These are phyloP conservation scores for Dinocampus coccinellae DNA, from an alignment of 2,888 invertebrate genomes.

Conservation along the genomic window DNA sequence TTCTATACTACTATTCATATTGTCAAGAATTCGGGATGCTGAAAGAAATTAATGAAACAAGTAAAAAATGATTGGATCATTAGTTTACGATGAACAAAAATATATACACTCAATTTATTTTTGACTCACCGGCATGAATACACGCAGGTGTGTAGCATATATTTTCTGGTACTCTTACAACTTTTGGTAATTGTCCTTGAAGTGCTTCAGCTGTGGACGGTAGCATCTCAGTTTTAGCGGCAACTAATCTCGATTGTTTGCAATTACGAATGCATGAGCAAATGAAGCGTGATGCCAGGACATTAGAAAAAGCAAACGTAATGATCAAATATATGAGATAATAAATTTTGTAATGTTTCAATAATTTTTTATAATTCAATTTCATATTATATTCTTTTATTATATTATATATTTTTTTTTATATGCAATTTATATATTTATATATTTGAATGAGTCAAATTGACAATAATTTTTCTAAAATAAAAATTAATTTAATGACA, in stretches of 20 bases:
- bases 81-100: background rate
- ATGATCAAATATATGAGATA: constrained; percentile 12
- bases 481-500: background rate
- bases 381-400: background rate
- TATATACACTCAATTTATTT: background rate
- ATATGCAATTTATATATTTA: too few species aligned
- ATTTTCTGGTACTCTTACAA: constrained; percentile 61
- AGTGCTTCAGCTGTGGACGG: constrained; percentile 64
- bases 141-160: constrained; percentile 84
- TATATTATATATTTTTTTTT: background rate
- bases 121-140: constrained; percentile 78
- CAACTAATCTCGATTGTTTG: constrained; percentile 49
- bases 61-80: too few species aligned
- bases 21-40: constrained; percentile 80
- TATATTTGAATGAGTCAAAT: background rate
- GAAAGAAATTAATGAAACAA: too few species aligned
- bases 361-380: background rate
- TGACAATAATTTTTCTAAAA: background rate
- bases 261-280: constrained; percentile 41
- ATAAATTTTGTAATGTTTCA: background rate
- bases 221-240: constrained; percentile 60
- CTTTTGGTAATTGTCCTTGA: constrained; percentile 49
- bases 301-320: constrained; percentile 37
- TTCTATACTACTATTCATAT: constrained; percentile 79
- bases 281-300: constrained; percentile 42